A percentile compares a stretch with the other conserved stretches of the same genome.
These are phyloP conservation scores for Pomatostomus ruficeps DNA, from an alignment of 2,113 vertebrate genomes.

Conservation along the genomic window DNA sequence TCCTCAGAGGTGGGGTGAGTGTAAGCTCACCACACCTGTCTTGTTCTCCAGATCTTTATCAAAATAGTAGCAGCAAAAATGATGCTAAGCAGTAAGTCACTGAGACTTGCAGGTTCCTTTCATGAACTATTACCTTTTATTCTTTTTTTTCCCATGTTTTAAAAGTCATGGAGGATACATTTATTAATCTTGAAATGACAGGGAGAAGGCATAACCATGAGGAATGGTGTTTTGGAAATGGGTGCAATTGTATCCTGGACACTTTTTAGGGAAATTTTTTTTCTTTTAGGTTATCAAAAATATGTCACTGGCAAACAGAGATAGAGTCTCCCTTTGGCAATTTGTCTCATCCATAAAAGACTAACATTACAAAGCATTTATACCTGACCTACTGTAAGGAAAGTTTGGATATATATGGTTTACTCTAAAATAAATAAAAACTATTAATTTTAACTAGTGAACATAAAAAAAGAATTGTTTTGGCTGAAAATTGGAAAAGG, in stretches of 20 bases:
- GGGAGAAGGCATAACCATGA: background rate
- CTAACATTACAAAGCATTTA: background rate
- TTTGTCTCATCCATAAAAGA: background rate
- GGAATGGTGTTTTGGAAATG: background rate
- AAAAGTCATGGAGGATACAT: background rate
- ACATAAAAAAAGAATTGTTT: background rate
- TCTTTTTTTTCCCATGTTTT: background rate
- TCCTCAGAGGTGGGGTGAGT: background rate
- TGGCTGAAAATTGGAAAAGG: background rate
- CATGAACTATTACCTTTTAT: background rate
- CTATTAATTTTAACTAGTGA: background rate
- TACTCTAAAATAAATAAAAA: background rate
- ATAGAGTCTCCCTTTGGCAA: background rate
- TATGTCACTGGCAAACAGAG: background rate
- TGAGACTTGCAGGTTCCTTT: background rate
- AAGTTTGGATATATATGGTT: background rate
- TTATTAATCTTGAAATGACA: background rate
- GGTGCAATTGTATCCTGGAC: rapidly evolving
- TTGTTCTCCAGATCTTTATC: background rate
- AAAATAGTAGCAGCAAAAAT: background rate
- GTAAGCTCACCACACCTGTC: background rate
- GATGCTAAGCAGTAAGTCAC: background rate
- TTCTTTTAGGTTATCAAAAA: background rate
- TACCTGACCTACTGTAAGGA: background rate
- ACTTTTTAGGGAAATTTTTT: background rate